Evolutionary conservation across 37 sponge, comb jelly and placozoan genomes (phyloP).

Genomic region (Aphrocallistes beatrix): DNA sequence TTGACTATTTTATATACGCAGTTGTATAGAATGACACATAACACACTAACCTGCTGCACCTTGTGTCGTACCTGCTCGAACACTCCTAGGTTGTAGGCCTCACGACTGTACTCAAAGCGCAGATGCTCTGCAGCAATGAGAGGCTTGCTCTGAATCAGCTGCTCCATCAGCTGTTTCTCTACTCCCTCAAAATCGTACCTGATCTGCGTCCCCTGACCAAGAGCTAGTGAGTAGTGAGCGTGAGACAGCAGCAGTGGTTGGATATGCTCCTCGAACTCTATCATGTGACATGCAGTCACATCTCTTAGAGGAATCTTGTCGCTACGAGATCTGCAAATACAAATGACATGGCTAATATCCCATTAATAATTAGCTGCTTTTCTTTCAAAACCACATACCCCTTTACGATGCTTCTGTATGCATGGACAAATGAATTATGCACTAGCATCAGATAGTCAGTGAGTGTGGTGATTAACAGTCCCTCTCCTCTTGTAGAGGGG

Average conservation of each 20-base stretch:
- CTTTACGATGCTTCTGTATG: neutral
- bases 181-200: slow-evolving; percentile 8
- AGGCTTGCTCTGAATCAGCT: neutral
- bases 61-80: slow-evolving; percentile 19
- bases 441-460: slow-evolving; percentile 8
- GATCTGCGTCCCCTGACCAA: neutral
- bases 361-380: too few species aligned
- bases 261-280: neutral
- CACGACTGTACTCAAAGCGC: slow-evolving; percentile 8
- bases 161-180: neutral
- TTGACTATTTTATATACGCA: too few species aligned
- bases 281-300: neutral
- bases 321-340: neutral
- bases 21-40: too few species aligned
- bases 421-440: slow-evolving; percentile 7
- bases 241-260: slow-evolving; percentile 6
- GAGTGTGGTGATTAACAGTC: slow-evolving; percentile 10
- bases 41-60: neutral
- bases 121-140: slow-evolving; percentile 9
- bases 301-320: neutral
- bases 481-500: neutral
- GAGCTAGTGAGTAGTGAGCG: slow-evolving; percentile 17
- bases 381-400: neutral
- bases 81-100: slow-evolving; percentile 12
- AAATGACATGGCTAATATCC: neutral